These are phyloP conservation scores for Bradypodion ventrale DNA, from an alignment of 2,797 vertebrate species.

Conservation along the genomic window DNA sequence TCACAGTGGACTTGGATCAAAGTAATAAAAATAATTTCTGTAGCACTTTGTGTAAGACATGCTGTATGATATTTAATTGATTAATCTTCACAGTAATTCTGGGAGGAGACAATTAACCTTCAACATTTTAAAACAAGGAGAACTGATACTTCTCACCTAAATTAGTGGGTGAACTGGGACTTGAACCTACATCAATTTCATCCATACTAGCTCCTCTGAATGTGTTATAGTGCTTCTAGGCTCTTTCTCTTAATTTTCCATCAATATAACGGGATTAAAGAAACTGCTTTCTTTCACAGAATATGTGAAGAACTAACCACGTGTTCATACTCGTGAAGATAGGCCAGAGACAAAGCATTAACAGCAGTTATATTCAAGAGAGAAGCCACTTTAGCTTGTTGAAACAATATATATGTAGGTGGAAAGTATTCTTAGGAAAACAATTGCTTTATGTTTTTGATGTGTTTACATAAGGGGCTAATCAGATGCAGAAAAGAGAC, in stretches of 20 bases:
- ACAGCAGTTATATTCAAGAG: neutral
- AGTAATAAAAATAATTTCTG: neutral
- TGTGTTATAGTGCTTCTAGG: neutral
- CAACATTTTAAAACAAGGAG: neutral
- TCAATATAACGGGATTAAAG: neutral
- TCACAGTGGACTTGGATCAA: neutral
- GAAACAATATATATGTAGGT: neutral
- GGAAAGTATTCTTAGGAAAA: neutral
- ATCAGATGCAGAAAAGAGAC: neutral
- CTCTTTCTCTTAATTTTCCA: neutral
- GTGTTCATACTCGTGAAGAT: neutral
- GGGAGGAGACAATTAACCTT: neutral
- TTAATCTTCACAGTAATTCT: neutral
- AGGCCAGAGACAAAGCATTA: neutral
- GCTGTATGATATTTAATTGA: neutral
- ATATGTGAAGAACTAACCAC: neutral
- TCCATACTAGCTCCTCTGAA: neutral
- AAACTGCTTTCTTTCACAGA: neutral
- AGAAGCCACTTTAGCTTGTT: neutral
- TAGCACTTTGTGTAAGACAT: neutral
- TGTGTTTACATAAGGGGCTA: conserved; percentile 1
- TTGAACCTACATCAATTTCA: neutral
- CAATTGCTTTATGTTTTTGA: neutral
- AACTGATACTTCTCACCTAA: neutral
- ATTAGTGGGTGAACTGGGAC: neutral